A percentile compares a stretch with the other conserved stretches of the same genome.
Evolutionary conservation across 2,797 vertebrate genomes (phyloP).

Genomic region (Cossypha niveicapilla): DNA sequence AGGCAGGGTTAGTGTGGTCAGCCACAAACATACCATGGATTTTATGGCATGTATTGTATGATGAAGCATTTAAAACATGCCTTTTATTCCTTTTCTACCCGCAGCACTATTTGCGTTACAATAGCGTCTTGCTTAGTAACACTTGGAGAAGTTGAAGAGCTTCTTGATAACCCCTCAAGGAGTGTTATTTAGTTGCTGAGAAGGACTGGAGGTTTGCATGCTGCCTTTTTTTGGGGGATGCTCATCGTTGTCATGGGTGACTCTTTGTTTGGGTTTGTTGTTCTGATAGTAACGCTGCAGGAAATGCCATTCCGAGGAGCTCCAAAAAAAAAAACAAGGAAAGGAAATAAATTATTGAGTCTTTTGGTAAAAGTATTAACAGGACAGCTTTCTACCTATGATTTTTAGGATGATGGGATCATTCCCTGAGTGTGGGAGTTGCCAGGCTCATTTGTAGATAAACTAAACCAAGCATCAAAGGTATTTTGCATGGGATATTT

Average conservation of each 20-base stretch:
- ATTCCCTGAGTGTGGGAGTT: neutral
- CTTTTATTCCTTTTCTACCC: slow-evolving; percentile 55
- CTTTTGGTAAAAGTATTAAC: neutral
- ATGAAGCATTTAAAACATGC: slow-evolving; percentile 41
- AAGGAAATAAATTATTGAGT: neutral
- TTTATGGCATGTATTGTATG: slow-evolving; percentile 64
- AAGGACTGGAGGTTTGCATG: neutral
- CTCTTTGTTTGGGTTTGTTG: slow-evolving; percentile 42
- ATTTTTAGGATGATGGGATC: neutral
- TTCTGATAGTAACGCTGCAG: neutral
- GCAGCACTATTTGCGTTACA: slow-evolving; percentile 18
- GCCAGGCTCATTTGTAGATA: neutral
- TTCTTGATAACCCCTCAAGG: slow-evolving; percentile 43
- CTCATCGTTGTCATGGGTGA: slow-evolving; percentile 11
- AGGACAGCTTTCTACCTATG: neutral
- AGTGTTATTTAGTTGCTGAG: neutral
- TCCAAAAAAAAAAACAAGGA: neutral
- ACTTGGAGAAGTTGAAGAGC: slow-evolving; percentile 28
- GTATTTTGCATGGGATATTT: neutral
- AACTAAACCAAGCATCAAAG: neutral
- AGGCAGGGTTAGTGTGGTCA: slow-evolving; percentile 65
- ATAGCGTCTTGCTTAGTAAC: slow-evolving; percentile 16
- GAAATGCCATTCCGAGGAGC: neutral
- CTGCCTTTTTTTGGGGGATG: neutral
- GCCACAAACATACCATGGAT: slow-evolving; percentile 64